Evolutionary conservation across 2,113 vertebrate species (phyloP), one percentile per base, ranked within the genome.

Genomic region (Coptodon bakossiorum): DNA sequence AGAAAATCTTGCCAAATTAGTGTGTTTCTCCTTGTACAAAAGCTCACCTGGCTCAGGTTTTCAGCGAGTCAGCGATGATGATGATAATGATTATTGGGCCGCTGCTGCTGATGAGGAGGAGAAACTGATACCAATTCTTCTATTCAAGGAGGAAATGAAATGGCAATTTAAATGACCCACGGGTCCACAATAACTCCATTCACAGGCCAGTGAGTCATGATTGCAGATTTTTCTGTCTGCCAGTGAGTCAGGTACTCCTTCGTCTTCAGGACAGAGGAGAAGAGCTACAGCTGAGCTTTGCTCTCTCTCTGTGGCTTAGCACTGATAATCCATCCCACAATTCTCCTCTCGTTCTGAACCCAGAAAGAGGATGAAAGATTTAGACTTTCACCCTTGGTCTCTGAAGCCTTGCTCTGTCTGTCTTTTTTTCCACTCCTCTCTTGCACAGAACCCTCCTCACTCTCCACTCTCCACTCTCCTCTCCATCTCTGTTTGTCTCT

Each of bases 301-400:
- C 43, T 76, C 71, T 76, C 43, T 66, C 92, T 88, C 91, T 91
- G 90, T 53, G 78, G 92, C 93, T 94, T 95, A 94, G 91, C 80
- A 80, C 89, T 73, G 27, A 92, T 96, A 96, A 96, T 95, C 95
- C 94, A 89, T 90, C 92, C 92, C 91, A 91, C 93, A 93, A 92
- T 94, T 95, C 94, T 93, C 88, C 94, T 91, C 92, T 94, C 87
- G 53, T 92, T 88, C 92, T 92, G 92, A 95, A 94, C 94, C 93
- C 91, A 81, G 92, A 86, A 90, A 93, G 80, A 86, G 95, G 93
- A 95, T 95, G 92, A 96, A 95, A 94, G 93, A 95, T 94, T 95
- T 94, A 95, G 93, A 93, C 90, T 89, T 93, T 93, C 93, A 94
- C 94, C 93, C 94, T 86, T 93, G 88, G 90, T 94, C 93, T 95